Percentiles rank a stretch among this genome's conserved stretches.
phyloP scores from a whole-genome alignment of 1,140 invertebrate species.

The Olivierus martensii region DNA sequence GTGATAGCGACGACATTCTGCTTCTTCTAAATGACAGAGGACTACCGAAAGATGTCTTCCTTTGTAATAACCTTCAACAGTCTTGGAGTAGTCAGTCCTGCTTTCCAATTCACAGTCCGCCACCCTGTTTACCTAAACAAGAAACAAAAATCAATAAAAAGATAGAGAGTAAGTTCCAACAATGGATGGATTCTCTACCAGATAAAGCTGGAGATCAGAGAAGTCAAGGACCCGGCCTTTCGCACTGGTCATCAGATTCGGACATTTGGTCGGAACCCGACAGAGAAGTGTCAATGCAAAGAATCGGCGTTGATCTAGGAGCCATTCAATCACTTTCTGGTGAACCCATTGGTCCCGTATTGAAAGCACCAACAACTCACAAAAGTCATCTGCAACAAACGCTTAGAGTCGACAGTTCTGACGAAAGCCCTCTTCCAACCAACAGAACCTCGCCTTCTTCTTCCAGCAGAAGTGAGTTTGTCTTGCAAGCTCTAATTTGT shows the following conservation, averaged over 20 bases:
- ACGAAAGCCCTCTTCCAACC: not conserved
- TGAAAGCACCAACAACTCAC: not conserved
- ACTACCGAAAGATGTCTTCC: slow-evolving; percentile 5
- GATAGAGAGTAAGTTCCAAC: not conserved
- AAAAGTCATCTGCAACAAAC: not conserved
- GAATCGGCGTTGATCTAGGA: slow-evolving; percentile 9
- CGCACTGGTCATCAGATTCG: slow-evolving; percentile 11
- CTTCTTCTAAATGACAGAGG: slow-evolving; percentile 6
- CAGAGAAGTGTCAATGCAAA: slow-evolving; percentile 11
- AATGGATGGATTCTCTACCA: not conserved
- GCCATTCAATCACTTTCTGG: not conserved
- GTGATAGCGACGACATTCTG: slow-evolving; percentile 10
- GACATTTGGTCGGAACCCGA: slow-evolving; percentile 16
- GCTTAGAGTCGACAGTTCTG: not conserved
- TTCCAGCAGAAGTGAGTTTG: too few relatives aligned
- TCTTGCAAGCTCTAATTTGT: not conserved
- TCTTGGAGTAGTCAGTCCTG: not conserved
- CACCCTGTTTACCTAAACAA: not conserved
- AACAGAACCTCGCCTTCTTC: too few relatives aligned
- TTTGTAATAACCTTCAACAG: slow-evolving; percentile 2
- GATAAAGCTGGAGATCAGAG: not conserved
- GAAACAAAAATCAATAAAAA: not conserved
- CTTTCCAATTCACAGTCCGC: not conserved
- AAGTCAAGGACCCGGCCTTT: not conserved
- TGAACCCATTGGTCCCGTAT: not conserved